Evolutionary conservation across 2,113 vertebrate species (phyloP).

Genomic region (Herpailurus yagouaroundi): DNA sequence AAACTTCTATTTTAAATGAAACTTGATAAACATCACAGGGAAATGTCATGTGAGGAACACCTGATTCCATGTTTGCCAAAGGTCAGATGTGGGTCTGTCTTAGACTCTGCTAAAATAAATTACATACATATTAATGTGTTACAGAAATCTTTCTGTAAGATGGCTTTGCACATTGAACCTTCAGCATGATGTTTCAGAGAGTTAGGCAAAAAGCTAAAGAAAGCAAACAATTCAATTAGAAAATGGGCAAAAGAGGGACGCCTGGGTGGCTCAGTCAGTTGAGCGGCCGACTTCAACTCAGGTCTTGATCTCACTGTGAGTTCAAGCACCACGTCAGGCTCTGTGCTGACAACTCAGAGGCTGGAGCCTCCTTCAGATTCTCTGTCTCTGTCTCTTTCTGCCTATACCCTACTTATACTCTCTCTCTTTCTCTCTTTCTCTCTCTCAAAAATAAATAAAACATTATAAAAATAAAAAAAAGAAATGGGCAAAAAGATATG

Average conservation of each 20-base stretch:
- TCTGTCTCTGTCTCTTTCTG: no score
- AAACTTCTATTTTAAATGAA: neutral
- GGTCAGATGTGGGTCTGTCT: neutral
- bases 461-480: no score
- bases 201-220: neutral
- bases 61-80: neutral
- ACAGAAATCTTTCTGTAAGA: neutral
- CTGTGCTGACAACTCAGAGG: no score
- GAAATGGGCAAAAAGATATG: neutral
- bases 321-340: no score
- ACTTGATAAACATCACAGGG: neutral
- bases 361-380: no score
- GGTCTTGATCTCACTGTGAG: no score
- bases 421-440: no score
- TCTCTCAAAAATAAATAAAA: no score
- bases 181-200: neutral
- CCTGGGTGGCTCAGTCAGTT: no score
- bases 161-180: neutral
- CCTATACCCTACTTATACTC: no score
- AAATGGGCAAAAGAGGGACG: neutral
- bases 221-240: neutral
- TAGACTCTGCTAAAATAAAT: neutral
- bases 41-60: neutral
- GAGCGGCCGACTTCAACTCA: no score
- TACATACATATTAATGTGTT: neutral